phyloP scores from a whole-genome alignment of 2,888 invertebrate genomes.

The Hemicrepidius hirtus region DNA sequence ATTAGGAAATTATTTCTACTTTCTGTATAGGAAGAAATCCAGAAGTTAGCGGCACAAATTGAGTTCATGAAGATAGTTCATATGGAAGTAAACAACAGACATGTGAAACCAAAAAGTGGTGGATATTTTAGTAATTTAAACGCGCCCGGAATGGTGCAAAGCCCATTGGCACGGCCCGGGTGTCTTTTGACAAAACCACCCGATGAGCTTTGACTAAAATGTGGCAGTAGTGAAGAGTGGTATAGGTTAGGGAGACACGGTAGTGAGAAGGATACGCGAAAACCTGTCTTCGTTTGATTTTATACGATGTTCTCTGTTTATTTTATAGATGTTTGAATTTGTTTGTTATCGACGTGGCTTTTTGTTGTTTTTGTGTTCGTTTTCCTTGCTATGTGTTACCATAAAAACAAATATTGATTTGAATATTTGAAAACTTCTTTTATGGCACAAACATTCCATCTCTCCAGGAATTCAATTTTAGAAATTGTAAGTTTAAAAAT shows the following conservation, averaged over 20 bases:
- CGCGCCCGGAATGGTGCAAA: conserved; percentile 69
- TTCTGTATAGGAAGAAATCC: conserved; percentile 86
- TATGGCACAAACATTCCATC: background rate
- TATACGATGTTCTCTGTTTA: conserved; percentile 3
- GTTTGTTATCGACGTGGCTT: background rate
- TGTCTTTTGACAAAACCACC: conserved; percentile 64
- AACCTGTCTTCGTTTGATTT: conserved; percentile 61
- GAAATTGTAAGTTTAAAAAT: no score
- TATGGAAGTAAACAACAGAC: conserved; percentile 94
- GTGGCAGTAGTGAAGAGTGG: conserved; percentile 60
- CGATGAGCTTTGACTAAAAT: conserved; percentile 65
- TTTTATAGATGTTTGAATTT: conserved; percentile 5
- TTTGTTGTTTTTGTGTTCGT: background rate
- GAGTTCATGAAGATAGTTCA: conserved; percentile 96
- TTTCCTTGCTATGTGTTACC: background rate
- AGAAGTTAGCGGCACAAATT: conserved; percentile 92
- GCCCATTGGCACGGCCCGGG: conserved; percentile 67
- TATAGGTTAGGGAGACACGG: conserved; percentile 61
- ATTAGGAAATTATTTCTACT: background rate
- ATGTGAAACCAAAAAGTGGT: conserved; percentile 88
- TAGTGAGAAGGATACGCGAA: conserved; percentile 60
- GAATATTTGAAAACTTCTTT: background rate
- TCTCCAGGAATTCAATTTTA: no score
- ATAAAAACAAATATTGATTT: no score
- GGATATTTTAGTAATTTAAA: conserved; percentile 84